These are phyloP conservation scores for Entelurus aequoreus DNA, from an alignment of 2,113 vertebrate genomes.

Conservation along the genomic window DNA sequence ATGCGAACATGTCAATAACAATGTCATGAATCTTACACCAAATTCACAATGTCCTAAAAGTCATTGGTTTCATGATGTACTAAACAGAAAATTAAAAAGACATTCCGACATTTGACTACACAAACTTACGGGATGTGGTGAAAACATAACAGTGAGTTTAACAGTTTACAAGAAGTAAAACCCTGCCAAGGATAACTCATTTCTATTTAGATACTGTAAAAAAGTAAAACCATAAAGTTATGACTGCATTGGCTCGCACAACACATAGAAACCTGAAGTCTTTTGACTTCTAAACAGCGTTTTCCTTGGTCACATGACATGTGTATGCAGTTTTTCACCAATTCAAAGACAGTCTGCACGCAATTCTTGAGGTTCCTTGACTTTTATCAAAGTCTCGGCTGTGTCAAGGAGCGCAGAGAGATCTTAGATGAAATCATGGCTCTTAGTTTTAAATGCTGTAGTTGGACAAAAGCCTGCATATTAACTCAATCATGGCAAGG, in stretches of 20 bases:
- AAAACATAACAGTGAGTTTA: constrained; percentile 2
- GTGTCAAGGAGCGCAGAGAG: constrained; percentile 3
- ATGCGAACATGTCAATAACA: constrained; percentile 3
- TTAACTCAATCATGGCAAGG: constrained; percentile 51
- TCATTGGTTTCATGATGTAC: no score
- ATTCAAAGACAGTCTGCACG: constrained; percentile 14
- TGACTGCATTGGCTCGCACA: constrained; percentile 7
- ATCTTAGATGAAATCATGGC: constrained; percentile 23
- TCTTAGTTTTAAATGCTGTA: constrained; percentile 33
- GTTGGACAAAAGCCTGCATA: constrained; percentile 38
- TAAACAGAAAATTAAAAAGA: constrained; percentile 11
- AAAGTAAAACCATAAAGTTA: not conserved
- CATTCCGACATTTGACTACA: not conserved
- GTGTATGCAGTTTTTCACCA: constrained; percentile 28
- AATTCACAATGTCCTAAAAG: not conserved
- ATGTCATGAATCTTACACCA: not conserved
- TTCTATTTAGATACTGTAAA: constrained; percentile 14
- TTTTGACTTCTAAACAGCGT: constrained; percentile 20
- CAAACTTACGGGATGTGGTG: not conserved
- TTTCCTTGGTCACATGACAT: constrained; percentile 15
- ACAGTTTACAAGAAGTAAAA: not conserved
- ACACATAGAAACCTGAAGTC: not conserved
- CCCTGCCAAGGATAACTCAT: constrained; percentile 10
- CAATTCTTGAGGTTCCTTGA: constrained; percentile 23
- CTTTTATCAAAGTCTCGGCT: constrained; percentile 10